Percentiles rank a stretch among this genome's conserved stretches.
Evolutionary conservation across 2,113 vertebrate genomes (phyloP).

Genomic region (Spea bombifrons): DNA sequence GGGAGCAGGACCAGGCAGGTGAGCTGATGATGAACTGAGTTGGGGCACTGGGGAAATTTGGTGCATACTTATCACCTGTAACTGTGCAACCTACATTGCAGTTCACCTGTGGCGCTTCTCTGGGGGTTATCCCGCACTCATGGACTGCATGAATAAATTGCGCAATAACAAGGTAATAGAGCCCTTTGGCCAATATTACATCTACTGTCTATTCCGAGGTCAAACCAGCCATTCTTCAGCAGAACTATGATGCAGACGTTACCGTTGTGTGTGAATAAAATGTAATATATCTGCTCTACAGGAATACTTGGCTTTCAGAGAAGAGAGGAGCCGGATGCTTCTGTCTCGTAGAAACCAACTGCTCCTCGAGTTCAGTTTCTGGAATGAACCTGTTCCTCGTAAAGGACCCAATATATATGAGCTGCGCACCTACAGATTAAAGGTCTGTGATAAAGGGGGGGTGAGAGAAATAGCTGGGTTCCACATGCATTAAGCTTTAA

Average conservation of each 20-base stretch:
- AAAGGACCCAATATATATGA: conserved; percentile 88
- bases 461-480: neutral
- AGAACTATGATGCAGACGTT: too few relatives aligned
- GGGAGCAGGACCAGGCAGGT: conserved; percentile 97
- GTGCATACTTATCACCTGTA: too few relatives aligned
- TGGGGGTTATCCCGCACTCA: conserved; percentile 89
- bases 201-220: too few relatives aligned
- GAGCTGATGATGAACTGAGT: conserved; percentile 18
- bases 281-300: conserved; percentile 45
- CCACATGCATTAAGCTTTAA: too few relatives aligned
- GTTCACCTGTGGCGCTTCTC: conserved; percentile 95
- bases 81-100: conserved; percentile 52
- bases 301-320: conserved; percentile 84
- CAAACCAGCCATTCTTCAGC: too few relatives aligned
- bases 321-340: conserved; percentile 87
- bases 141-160: conserved; percentile 84
- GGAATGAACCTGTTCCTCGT: conserved; percentile 88
- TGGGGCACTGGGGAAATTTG: too few relatives aligned
- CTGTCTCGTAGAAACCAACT: conserved; percentile 87
- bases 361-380: conserved; percentile 95
- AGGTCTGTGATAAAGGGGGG: conserved; percentile 61
- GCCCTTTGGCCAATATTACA: too few relatives aligned
- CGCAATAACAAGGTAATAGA: conserved; percentile 75
- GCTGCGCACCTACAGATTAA: conserved; percentile 84
- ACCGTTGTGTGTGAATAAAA: too few relatives aligned